Evolutionary conservation across 53 echinoderm and acorn worm species (phyloP).

Genomic region (Pentamera pediparva): DNA sequence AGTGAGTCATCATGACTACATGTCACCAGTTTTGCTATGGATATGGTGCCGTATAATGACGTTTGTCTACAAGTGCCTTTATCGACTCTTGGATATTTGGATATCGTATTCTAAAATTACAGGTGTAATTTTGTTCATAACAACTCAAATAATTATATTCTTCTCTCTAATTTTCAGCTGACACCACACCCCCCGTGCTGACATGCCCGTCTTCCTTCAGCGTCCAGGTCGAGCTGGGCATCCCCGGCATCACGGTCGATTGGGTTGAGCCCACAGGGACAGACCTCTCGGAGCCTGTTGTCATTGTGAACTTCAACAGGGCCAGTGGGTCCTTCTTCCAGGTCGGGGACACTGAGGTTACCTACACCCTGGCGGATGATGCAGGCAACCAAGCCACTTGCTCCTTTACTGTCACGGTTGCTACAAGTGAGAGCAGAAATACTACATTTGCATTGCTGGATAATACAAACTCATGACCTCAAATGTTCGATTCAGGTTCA

Average conservation of each 20-base stretch:
- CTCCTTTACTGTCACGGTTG: slow-evolving; percentile 4
- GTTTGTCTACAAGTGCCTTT: too few species aligned
- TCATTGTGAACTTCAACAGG: background rate
- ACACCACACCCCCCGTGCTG: slow-evolving; percentile 37
- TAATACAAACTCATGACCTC: too few species aligned
- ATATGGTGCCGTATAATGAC: too few species aligned
- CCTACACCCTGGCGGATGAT: slow-evolving; percentile 18
- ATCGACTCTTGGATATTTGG: too few species aligned
- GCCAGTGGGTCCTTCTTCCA: background rate
- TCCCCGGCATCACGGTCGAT: slow-evolving; percentile 10
- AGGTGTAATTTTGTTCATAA: background rate
- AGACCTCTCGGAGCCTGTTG: slow-evolving; percentile 17
- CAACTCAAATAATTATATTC: background rate
- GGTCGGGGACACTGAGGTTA: background rate
- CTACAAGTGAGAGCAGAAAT: slow-evolving; percentile 4
- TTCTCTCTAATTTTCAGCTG: slow-evolving; percentile 14
- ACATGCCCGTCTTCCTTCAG: slow-evolving; percentile 9
- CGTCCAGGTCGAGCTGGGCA: slow-evolving; percentile 29
- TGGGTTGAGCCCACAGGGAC: slow-evolving; percentile 20
- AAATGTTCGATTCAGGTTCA: too few species aligned
- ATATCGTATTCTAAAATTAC: background rate
- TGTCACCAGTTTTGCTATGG: too few species aligned
- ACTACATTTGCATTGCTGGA: too few species aligned
- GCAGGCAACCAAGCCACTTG: slow-evolving; percentile 25
- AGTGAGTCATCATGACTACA: too few species aligned